Evolutionary conservation across 2,888 invertebrate species (phyloP).

Genomic region (Nineta flava): DNA sequence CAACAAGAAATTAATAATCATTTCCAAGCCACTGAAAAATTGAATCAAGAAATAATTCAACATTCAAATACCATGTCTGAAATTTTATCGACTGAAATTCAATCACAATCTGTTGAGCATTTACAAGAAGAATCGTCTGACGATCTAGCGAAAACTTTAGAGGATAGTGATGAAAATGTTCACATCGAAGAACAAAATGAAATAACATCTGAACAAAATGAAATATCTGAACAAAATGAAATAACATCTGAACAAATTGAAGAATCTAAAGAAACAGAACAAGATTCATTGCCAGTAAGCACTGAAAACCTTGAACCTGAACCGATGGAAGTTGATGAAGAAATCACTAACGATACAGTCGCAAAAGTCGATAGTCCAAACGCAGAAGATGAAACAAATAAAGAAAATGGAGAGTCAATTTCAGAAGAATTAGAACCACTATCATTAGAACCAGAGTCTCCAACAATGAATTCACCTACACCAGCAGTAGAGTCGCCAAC

Average conservation of each 20-base stretch:
- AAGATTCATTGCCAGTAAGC: not conserved
- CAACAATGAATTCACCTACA: not conserved
- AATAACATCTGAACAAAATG: not conserved
- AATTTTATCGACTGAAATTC: not conserved
- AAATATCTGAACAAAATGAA: not conserved
- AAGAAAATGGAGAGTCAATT: constrained; percentile 1
- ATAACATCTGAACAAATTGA: not conserved
- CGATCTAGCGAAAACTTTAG: not conserved
- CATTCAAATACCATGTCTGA: not conserved
- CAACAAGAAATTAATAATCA: constrained; percentile 25
- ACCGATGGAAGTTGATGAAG: constrained; percentile 3
- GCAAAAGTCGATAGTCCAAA: not conserved
- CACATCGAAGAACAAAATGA: not conserved
- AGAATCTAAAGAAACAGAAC: not conserved
- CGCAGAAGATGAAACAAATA: not conserved
- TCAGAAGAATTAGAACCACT: not conserved
- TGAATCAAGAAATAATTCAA: not conserved
- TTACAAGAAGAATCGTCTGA: not conserved
- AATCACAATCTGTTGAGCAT: not conserved
- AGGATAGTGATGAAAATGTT: no score
- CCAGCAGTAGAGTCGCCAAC: not conserved
- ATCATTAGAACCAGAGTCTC: constrained; percentile 1
- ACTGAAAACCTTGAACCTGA: not conserved
- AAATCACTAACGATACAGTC: not conserved
- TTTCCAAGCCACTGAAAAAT: constrained; percentile 7